These are phyloP conservation scores for Drosophila affinis DNA, from an alignment of 2,888 invertebrate genomes.

Conservation along the genomic window DNA sequence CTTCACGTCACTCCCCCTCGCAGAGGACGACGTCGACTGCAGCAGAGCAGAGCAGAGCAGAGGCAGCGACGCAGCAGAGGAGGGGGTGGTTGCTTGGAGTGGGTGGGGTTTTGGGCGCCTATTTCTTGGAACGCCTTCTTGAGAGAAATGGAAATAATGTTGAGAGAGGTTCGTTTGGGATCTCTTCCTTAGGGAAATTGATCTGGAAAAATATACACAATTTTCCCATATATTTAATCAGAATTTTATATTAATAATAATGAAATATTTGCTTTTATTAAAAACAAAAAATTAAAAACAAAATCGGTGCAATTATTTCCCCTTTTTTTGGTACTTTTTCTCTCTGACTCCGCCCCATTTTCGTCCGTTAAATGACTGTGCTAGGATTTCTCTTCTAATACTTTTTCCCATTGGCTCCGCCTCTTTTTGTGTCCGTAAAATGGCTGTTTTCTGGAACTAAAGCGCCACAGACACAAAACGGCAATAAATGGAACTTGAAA, in stretches of 20 bases:
- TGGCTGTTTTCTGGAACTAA: too few species aligned
- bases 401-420: too few species aligned
- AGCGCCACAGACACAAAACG: too few species aligned
- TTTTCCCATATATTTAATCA: neutral
- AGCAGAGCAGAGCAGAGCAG: constrained; percentile 11
- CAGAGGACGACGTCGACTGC: constrained; percentile 31
- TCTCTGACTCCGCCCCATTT: constrained; percentile 22
- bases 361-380: constrained; percentile 20
- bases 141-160: constrained; percentile 8
- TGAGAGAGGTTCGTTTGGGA: neutral
- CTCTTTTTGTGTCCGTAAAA: too few species aligned
- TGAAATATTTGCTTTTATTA: neutral
- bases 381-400: too few species aligned
- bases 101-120: constrained; percentile 7
- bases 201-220: neutral
- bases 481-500: too few species aligned
- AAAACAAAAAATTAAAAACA: neutral
- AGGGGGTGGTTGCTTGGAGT: constrained; percentile 2
- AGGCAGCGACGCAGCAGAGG: constrained; percentile 7
- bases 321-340: neutral
- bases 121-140: constrained; percentile 22
- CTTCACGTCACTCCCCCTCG: constrained; percentile 16
- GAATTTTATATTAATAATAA: neutral
- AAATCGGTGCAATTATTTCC: constrained; percentile 1
- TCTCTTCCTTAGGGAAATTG: neutral